Evolutionary conservation across 64 coral and sea anemone species (phyloP).

Genomic region (Montipora capricornis): DNA sequence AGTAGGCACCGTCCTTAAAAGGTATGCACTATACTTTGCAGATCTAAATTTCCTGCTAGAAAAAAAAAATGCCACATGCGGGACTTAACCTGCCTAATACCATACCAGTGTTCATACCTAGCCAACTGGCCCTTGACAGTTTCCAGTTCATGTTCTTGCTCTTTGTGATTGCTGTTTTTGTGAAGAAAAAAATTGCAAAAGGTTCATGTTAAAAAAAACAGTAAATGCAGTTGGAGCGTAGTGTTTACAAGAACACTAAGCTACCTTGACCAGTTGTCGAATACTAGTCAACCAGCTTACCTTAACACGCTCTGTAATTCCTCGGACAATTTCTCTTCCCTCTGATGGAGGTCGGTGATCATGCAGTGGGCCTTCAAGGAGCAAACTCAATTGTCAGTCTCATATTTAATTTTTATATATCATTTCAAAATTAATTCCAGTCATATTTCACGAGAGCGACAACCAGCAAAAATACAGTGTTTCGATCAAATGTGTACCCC

Average conservation of each 20-base stretch:
- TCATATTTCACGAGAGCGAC: no score
- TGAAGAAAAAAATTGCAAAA: background rate
- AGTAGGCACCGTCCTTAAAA: no score
- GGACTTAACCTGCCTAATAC: no score
- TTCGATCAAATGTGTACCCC: no score
- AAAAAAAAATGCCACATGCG: no score
- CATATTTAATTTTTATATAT: no score
- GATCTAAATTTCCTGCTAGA: no score
- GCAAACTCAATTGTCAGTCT: background rate
- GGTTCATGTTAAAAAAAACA: background rate
- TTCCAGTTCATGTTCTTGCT: slow-evolving; percentile 24
- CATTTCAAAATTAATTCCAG: no score
- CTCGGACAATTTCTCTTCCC: slow-evolving; percentile 13
- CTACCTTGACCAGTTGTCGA: no score
- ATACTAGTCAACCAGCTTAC: background rate
- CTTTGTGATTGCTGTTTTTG: background rate
- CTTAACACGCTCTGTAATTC: slow-evolving; percentile 12
- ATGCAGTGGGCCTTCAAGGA: slow-evolving; percentile 3
- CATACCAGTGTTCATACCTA: background rate
- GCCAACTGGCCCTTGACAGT: background rate
- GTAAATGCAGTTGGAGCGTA: background rate
- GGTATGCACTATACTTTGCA: no score
- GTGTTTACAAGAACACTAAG: no score
- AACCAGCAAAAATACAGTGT: no score
- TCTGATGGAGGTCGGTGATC: background rate